A percentile compares a stretch with the other conserved stretches of the same genome.
Evolutionary conservation across 2,113 vertebrate genomes (phyloP).

Genomic region (Sylvietta virens): DNA sequence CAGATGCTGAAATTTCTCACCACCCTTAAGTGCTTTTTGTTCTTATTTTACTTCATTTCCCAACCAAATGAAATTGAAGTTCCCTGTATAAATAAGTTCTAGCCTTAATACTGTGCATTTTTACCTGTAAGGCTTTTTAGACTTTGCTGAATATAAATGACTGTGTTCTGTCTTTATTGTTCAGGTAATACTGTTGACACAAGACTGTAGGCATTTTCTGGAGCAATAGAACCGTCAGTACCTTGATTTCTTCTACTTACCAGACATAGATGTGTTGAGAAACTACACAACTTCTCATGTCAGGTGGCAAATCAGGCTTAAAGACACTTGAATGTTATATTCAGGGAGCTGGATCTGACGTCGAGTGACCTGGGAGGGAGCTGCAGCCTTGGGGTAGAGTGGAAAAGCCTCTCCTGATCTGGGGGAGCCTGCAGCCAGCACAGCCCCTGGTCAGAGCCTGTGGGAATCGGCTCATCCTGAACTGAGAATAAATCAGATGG

Average conservation of each 20-base stretch:
- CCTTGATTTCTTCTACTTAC: neutral
- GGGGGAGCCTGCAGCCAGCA: neutral
- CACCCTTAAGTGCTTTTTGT: neutral
- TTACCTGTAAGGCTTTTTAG: neutral
- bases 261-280: neutral
- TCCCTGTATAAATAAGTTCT: neutral
- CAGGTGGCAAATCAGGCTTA: neutral
- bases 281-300: neutral
- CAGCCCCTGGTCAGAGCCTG: neutral
- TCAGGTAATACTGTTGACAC: neutral
- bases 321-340: neutral
- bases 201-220: neutral
- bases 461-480: neutral
- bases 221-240: neutral
- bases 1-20: neutral
- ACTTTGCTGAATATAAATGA: neutral
- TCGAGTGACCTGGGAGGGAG: neutral
- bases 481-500: neutral
- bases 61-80: neutral
- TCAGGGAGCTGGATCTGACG: neutral
- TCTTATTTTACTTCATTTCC: neutral
- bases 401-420: neutral
- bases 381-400: neutral
- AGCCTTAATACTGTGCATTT: neutral
- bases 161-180: neutral